phyloP scores from a whole-genome alignment of 2,113 vertebrate species.

The Atlantisia rogersi region DNA sequence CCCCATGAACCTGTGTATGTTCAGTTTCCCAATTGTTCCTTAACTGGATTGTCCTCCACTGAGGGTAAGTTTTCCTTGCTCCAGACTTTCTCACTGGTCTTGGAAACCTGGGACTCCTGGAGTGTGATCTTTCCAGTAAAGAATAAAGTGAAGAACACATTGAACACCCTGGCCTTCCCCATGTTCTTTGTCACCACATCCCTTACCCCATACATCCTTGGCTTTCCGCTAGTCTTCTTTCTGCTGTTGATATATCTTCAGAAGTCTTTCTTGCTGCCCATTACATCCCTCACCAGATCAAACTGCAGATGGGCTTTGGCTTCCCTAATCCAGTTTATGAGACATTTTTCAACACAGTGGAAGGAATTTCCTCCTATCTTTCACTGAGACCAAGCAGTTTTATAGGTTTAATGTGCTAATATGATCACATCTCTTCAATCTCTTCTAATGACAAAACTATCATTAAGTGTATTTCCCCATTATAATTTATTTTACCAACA shows the following conservation, averaged over 20 bases:
- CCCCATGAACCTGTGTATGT: not conserved
- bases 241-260: not conserved
- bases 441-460: not conserved
- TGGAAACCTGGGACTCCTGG: not conserved
- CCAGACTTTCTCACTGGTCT: not conserved
- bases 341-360: not conserved
- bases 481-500: not conserved
- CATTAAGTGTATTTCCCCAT: not conserved
- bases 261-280: not conserved
- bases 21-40: not conserved
- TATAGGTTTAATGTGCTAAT: not conserved
- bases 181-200: not conserved
- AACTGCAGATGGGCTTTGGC: not conserved
- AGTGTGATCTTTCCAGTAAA: not conserved
- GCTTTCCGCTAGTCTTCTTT: not conserved
- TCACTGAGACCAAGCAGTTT: not conserved
- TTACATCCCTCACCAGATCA: not conserved
- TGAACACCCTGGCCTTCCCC: not conserved
- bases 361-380: not conserved
- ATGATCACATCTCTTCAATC: not conserved
- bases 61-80: not conserved
- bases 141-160: not conserved
- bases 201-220: not conserved
- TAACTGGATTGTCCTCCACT: not conserved
- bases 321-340: not conserved